These are phyloP conservation scores for Drosophila virilis DNA, from an alignment of 1,140 invertebrate species.

Conservation along the genomic window DNA sequence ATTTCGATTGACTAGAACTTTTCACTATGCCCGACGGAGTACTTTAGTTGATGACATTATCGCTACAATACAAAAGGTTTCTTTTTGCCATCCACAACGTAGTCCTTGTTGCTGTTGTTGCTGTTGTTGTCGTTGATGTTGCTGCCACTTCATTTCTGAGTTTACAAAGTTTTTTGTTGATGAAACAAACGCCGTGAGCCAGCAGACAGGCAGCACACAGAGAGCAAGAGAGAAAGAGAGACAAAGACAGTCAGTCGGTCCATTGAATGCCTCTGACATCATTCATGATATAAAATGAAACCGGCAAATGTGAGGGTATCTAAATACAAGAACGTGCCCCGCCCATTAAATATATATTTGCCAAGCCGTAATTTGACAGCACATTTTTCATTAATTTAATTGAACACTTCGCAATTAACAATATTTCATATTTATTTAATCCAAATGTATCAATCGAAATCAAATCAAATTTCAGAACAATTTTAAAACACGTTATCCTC, in stretches of 20 bases:
- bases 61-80: conserved; percentile 75
- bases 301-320: conserved; percentile 12
- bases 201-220: conserved; percentile 1
- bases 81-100: conserved; percentile 14
- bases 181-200: conserved; percentile 30
- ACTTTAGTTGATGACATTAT: conserved; percentile 81
- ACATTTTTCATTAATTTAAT: conserved; percentile 71
- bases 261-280: conserved; percentile 28
- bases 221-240: neutral
- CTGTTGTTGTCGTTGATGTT: conserved; percentile 13
- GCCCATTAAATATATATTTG: conserved; percentile 19
- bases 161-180: conserved; percentile 53
- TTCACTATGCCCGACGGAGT: conserved; percentile 77
- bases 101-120: conserved; percentile 10
- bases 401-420: conserved; percentile 27
- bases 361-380: neutral
- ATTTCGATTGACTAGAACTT: conserved; percentile 79
- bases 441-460: neutral
- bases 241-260: neutral
- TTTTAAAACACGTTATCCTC: neutral
- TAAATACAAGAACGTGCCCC: conserved; percentile 22
- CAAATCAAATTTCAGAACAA: neutral
- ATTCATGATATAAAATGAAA: conserved; percentile 11
- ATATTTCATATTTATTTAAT: neutral
- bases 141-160: conserved; percentile 66